A percentile compares a stretch with the other conserved stretches of the same genome.
Conservation (phyloP, 2,797 vertebrate species). For the Thalassophryne amazonica region DNA sequence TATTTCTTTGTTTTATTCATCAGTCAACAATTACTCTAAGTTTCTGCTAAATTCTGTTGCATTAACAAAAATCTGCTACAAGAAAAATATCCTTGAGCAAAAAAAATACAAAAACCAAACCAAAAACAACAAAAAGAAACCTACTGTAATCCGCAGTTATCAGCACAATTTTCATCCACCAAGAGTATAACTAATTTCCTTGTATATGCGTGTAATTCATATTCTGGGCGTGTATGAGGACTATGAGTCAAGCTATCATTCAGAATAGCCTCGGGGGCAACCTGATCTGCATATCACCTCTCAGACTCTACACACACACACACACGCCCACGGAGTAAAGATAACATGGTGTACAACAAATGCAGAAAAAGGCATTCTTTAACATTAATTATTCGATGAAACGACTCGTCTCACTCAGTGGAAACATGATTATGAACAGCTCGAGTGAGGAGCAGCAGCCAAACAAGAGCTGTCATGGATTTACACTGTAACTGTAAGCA, state of each 20-base stretch:
- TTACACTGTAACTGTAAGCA: too few species aligned
- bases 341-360: constrained; percentile 54
- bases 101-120: too few species aligned
- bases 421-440: constrained; percentile 45
- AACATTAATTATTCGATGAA: constrained; percentile 46
- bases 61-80: too few species aligned
- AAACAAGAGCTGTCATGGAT: too few species aligned
- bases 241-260: constrained; percentile 54
- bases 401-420: constrained; percentile 44
- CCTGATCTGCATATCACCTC: constrained; percentile 39
- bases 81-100: too few species aligned
- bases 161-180: constrained; percentile 49
- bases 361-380: constrained; percentile 33
- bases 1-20: too few species aligned
- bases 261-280: constrained; percentile 41
- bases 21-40: too few species aligned
- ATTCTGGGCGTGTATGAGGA: constrained; percentile 42
- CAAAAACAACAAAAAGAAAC: too few species aligned
- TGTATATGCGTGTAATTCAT: constrained; percentile 34
- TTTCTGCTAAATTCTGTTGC: too few species aligned
- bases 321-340: constrained; percentile 10
- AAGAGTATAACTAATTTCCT: constrained; percentile 37
- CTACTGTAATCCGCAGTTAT: constrained; percentile 43
- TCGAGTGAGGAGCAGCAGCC: too few species aligned
- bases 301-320: constrained; percentile 16